Base-by-base conservation (phyloP, 2,113 vertebrate species). In the Tringa solitaria region DNA sequence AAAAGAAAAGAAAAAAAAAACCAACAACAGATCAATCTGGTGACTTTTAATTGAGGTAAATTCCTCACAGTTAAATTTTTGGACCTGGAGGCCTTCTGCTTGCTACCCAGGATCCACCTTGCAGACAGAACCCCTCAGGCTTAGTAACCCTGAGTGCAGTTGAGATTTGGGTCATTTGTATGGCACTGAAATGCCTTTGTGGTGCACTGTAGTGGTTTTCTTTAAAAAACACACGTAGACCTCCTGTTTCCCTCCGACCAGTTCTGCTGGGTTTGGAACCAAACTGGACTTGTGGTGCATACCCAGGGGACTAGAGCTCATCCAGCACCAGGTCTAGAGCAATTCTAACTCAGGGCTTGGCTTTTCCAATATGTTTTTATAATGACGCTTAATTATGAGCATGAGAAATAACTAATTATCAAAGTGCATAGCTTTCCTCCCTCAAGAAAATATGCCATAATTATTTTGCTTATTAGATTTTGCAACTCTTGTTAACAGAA, bases 101-200 rank as follows among this genome's bases (percentile, higher is more conserved):
- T 4, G 9, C 48, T 2, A 1, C 41, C 26, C 16, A 56, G 69
- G 37, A 48, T 59, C 46, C 7, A 1, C 12, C 9, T 33, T 45
- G 64, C 75, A 90, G 56, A 37, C 18, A 79, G 60, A 50, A 79
- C 41, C 54, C 60, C 35, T 75, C 33, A 56, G 78, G 53, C 39
- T 77, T 43, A 41, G 33, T 77, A 86, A 85, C 74, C 60, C 63
- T 61, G 41, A 84, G 46, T 57, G 30, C 46, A 15, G 70, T 41
- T 86, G 87, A 95, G 64, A 48, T 89, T 69, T 89, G 84, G 81
- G 81, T 82, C 59, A 77, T 92, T 90, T 90, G 77, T 83, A 68
- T 87, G 88, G 65, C 53, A 32, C 75, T 94, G 84, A 91, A 94
- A 84, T 43, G 53, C 64, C 77, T 96, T 65, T 67, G 70, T 67